Evolutionary conservation across 2,113 vertebrate genomes (phyloP), one percentile per base, ranked within the genome.

Genomic region (Elaphurus davidianus): DNA sequence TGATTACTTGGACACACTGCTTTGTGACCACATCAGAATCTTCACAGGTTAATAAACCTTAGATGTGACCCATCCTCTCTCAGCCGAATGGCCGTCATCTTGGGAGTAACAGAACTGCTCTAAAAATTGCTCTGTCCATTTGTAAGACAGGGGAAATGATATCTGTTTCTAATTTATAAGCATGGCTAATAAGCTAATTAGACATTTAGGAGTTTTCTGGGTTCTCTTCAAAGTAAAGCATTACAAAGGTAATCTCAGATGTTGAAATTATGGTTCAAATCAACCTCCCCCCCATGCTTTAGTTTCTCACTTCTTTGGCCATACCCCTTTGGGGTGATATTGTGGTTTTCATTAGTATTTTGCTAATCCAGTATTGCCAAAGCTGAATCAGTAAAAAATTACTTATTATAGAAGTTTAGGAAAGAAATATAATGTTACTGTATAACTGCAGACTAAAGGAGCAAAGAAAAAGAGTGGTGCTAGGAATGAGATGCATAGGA

Each of bases 341-440:
- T 91, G 1, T n/a, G 62, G 9, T 82, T 94, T 95, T 88, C 19
- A 87, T 79, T 89, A 67, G 50, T 47, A 59, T 88, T 85, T 97
- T 81, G 67, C 14, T 84, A 83, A 71, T 87, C 8, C 52, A 94
- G 47, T 96, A 90, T 50, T 19, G 6, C 16, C 43, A 87, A 91
- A 30, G 52, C 7, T 90, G 7, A 94, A 83, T 54, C 71, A 83
- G 52, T 64, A 87, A 96, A 90, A 93, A 93, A 94, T 62, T 94
- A 60, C 27, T 0, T 43, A 45, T 81, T n/a, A 15, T 60, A 19
- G 19, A 67, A 55, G 15, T 64, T 94, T 84, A 33, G 43, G 54
- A 97, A 87, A 4, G 40, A 86, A 94, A 74, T n/a, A 16, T 4
- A 55, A 54, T 27, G 19, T 45, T 93, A 71, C 52, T 55, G 11